Conservation (phyloP, 2,888 invertebrate genomes). For the Trichopoda pennipes region DNA sequence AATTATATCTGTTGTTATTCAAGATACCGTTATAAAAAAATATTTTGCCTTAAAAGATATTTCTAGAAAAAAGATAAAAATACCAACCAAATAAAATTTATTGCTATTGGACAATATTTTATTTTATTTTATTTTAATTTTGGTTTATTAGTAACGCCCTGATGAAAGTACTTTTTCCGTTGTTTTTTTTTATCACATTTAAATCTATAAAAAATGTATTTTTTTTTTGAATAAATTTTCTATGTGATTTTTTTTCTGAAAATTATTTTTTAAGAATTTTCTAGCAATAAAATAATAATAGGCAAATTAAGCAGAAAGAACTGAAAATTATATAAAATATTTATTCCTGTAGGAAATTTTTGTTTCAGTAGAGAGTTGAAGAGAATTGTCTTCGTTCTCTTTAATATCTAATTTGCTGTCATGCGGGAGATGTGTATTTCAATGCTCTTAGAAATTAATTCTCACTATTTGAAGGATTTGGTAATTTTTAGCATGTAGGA, state of each 20-base stretch:
- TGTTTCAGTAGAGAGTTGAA: background rate
- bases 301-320: background rate
- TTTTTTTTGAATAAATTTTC: constrained; percentile 15
- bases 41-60: background rate
- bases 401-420: too few relatives aligned
- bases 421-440: background rate
- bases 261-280: too few relatives aligned
- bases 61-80: constrained; percentile 8
- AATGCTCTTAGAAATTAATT: too few relatives aligned
- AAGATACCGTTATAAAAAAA: constrained; percentile 7
- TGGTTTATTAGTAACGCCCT: constrained; percentile 64
- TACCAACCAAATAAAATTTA: constrained; percentile 55
- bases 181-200: constrained; percentile 32
- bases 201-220: constrained; percentile 17
- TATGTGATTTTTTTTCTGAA: background rate
- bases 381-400: too few relatives aligned
- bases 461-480: too few relatives aligned
- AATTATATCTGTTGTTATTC: constrained; percentile 7
- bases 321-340: too few relatives aligned
- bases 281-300: constrained; percentile 13
- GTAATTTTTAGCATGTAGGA: too few relatives aligned
- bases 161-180: constrained; percentile 26
- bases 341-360: constrained; percentile 2
- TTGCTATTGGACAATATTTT: constrained; percentile 57
- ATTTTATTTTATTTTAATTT: constrained; percentile 61